These are phyloP conservation scores for Sminthopsis crassicaudata DNA, from an alignment of 2,113 vertebrate species.

Conservation along the genomic window DNA sequence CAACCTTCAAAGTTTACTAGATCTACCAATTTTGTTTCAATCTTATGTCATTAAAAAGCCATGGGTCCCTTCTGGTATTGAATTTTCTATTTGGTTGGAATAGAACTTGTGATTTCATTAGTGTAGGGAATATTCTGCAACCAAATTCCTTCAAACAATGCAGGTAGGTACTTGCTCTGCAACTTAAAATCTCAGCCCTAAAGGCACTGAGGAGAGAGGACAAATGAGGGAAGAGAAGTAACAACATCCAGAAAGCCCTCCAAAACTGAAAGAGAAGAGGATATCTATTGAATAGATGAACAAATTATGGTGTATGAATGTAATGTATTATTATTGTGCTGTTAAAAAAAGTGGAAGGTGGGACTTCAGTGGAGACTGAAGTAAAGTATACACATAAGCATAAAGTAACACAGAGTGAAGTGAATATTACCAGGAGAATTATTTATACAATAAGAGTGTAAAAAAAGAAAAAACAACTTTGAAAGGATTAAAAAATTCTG, in stretches of 20 bases:
- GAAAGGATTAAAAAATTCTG: not conserved
- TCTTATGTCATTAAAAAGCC: not conserved
- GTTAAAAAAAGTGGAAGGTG: not conserved
- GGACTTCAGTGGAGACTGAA: not conserved
- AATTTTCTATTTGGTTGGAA: not conserved
- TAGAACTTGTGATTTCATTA: not conserved
- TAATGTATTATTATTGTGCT: not conserved
- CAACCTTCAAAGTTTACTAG: no score
- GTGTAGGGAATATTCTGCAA: not conserved
- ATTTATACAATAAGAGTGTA: not conserved
- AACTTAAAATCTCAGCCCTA: not conserved
- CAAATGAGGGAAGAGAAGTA: not conserved
- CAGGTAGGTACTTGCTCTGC: not conserved
- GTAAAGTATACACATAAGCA: no score
- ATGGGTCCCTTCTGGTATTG: not conserved
- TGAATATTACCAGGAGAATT: not conserved
- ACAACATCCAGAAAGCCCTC: not conserved
- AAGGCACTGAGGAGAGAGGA: not conserved
- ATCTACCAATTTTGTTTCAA: not conserved
- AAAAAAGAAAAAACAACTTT: not conserved
- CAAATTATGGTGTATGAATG: not conserved
- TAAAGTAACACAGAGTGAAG: not conserved
- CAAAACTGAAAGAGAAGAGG: not conserved
- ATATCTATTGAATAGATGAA: accelerated
- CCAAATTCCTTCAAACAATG: not conserved